Evolutionary conservation across 2,888 invertebrate species (phyloP), one percentile per base, ranked within the genome.

Genomic region (Hoplodrina blanda): DNA sequence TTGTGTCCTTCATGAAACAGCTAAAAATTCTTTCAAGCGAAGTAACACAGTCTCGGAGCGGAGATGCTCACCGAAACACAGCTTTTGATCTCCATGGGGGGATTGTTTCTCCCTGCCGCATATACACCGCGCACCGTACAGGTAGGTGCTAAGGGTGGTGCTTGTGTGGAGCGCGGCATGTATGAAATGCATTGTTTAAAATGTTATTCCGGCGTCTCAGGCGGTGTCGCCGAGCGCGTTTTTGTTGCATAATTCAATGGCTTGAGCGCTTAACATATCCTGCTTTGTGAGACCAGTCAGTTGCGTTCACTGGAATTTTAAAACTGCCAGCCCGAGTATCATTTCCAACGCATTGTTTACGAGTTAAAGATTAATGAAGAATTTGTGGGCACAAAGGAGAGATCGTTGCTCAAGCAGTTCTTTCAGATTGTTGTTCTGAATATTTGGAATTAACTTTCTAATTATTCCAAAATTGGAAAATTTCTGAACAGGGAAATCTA

Each of bases 171-270:
- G 62, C 71, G 71, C 64, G 72, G 78, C 77, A 81, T 82, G 86
- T 82, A 86, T 85, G 88, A 80, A 83, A 87, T 85, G 88, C 87
- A 87, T 89, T 89, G 88, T 89, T 90, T 88, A 90, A 91, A 89
- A 88, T 90, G 88, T 87, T 88, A 90, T 90, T 83, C 87, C 75
- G 67, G 73, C 86, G 76, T 83, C 84, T 82, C 83, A 76, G 80
- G 80, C 76, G 77, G 77, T 85, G 88, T 86, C 86, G 85, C 87
- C 84, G 77, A 85, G 85, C 79, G 62, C 78, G 86, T 89, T 88
- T 88, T 89, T 89, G 88, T 89, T 91, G 87, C 90, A 90, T 91
- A 89, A 90, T 91, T 90, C 91, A 91, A 90, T 89, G 90, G 89
- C 82, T 83, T 85, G 85, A 86, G 84, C 82, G 89, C 82, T 86